These are phyloP conservation scores for Anolis sagrei DNA, from an alignment of 2,113 vertebrate species.

Conservation along the genomic window DNA sequence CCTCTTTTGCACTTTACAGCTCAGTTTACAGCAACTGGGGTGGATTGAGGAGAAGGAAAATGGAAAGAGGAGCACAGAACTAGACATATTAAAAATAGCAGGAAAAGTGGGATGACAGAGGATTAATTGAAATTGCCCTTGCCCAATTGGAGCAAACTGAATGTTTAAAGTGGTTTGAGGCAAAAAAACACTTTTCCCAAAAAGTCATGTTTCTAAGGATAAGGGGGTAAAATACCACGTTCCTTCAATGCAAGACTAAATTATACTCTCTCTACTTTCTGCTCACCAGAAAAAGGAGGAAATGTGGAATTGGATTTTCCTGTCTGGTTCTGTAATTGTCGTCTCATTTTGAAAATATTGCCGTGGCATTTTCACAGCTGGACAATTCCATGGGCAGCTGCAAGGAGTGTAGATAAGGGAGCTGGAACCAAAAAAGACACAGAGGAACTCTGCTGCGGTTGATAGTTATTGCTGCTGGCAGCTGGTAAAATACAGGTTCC, in stretches of 20 bases:
- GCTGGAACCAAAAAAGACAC: neutral
- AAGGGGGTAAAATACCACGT: neutral
- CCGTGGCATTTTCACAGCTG: conserved; percentile 7
- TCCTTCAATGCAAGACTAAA: neutral
- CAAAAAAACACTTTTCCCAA: too few relatives aligned
- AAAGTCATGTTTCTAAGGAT: neutral
- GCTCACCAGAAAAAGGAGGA: neutral
- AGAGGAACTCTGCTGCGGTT: neutral
- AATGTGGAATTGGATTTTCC: too few relatives aligned
- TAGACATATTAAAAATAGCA: neutral
- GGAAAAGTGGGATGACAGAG: neutral
- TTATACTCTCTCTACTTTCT: neutral
- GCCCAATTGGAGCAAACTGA: neutral
- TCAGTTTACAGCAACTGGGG: too few relatives aligned
- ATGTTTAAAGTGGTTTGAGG: neutral
- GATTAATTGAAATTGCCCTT: neutral
- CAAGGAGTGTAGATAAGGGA: neutral
- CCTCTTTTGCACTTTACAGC: too few relatives aligned
- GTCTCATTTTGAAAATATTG: neutral
- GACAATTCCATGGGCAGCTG: neutral
- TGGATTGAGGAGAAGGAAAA: neutral
- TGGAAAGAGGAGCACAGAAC: rapidly evolving
- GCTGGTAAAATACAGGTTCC: neutral
- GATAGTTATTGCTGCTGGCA: neutral
- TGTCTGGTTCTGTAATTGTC: neutral